Evolutionary conservation across 2,888 invertebrate species (phyloP).

Genomic region (Laspeyria flexula): DNA sequence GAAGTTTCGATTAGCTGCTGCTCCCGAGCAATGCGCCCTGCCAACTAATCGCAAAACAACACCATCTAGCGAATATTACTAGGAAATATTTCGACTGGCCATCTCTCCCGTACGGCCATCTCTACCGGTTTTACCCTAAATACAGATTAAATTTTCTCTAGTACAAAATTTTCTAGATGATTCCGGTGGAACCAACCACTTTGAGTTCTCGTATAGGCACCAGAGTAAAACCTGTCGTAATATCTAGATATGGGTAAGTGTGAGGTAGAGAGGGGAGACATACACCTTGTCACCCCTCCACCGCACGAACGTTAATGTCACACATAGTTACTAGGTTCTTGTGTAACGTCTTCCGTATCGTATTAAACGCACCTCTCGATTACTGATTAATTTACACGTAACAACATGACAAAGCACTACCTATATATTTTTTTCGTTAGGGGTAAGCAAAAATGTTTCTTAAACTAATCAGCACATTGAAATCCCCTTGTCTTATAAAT

Average conservation of each 20-base stretch:
- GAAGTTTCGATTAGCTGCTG: too few relatives aligned
- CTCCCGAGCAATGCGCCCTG: too few relatives aligned
- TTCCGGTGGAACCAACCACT: conserved; percentile 50
- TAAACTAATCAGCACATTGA: too few relatives aligned
- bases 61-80: too few relatives aligned
- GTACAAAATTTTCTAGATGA: conserved; percentile 32
- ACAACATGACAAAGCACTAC: too few relatives aligned
- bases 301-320: conserved; percentile 13
- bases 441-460: too few relatives aligned
- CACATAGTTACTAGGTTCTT: conserved; percentile 15
- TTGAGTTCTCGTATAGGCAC: conserved; percentile 51
- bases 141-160: not conserved
- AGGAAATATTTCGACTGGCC: too few relatives aligned
- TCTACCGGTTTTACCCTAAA: too few relatives aligned
- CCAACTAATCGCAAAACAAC: too few relatives aligned
- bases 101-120: too few relatives aligned
- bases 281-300: conserved; percentile 12
- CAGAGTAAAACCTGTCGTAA: conserved; percentile 42
- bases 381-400: not conserved
- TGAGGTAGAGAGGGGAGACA: not conserved
- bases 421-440: too few relatives aligned
- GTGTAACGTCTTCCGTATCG: conserved; percentile 30
- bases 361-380: conserved; percentile 1
- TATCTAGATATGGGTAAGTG: conserved; percentile 9
- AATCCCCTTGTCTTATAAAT: too few relatives aligned